Evolutionary conservation across 1,140 invertebrate genomes (phyloP), one percentile per base, ranked within the genome.

Genomic region (Penaeus indicus): DNA sequence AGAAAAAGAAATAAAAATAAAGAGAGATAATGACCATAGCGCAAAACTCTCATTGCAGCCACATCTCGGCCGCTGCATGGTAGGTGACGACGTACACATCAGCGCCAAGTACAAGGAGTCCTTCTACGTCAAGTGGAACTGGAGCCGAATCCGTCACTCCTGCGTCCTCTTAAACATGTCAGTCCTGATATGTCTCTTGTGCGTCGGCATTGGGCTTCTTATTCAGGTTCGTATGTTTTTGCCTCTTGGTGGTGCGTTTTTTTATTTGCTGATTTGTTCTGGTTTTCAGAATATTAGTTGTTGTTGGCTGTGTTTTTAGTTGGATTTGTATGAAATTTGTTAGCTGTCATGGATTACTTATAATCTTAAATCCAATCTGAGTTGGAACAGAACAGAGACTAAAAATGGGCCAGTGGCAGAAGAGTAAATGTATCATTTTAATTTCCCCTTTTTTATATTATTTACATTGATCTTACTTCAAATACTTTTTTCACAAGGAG

Each of bases 61-160:
- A 1, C 72, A 81, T 18, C 63, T 69, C 1, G 84, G 78, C 47
- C 89, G 89, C 25, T 81, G 78, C 25, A 61, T 90, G 85, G 72
- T 90, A 42, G 90, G 87, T 3, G 82, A 81, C 11, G 62, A 78
- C 42, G 85, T 90, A 38, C 87, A 85, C 67, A 90, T 90, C 42
- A 69, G 78, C 27, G 47, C 79, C 1, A 42, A 75, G 27, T 90
- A 90, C 79, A 75, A 88, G 83, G 84, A 89, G 61, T 84, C 90
- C 60, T 89, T 85, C 69, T 90, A 89, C 62, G 90, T 90, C 42
- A 82, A 54, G 32, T 90, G 90, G 90, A 90, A 90, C 79, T 90
- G 90, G 90, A 38, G n/a, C 1, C 84, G 88, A 42, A 88, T 90
- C 38, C 63, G 90, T 63, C 86, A 86, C 54, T 63, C 78, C 0